phyloP scores from a whole-genome alignment of 2,888 invertebrate genomes.

The Pteria penguin region DNA sequence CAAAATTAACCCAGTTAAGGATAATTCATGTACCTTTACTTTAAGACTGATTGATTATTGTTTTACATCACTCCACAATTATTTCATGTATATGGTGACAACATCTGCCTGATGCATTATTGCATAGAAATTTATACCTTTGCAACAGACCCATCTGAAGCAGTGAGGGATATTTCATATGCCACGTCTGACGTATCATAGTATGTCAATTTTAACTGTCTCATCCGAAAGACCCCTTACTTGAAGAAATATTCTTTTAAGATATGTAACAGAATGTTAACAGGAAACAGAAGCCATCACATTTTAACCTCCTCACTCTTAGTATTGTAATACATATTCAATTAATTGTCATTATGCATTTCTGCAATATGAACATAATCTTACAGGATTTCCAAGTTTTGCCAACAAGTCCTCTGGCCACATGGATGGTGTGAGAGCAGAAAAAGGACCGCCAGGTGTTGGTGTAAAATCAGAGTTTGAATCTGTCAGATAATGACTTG shows the following conservation, averaged over 20 bases:
- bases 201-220: not conserved
- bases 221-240: not conserved
- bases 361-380: not conserved
- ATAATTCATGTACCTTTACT: too few relatives aligned
- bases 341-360: not conserved
- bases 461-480: conserved; percentile 73
- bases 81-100: too few relatives aligned
- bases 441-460: conserved; percentile 90
- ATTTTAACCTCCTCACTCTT: not conserved
- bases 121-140: too few relatives aligned
- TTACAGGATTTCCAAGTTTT: conserved; percentile 82
- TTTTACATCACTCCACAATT: too few relatives aligned
- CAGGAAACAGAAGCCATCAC: not conserved
- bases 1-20: too few relatives aligned
- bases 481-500: conserved; percentile 79
- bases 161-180: too few relatives aligned
- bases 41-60: too few relatives aligned
- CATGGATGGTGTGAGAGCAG: conserved; percentile 96
- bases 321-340: not conserved
- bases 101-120: too few relatives aligned
- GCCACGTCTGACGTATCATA: too few relatives aligned
- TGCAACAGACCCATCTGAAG: too few relatives aligned
- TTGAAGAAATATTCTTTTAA: too few relatives aligned
- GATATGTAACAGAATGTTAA: too few relatives aligned
- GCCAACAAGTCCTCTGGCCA: conserved; percentile 96